Conservation (phyloP, 2,113 vertebrate genomes). For the Oenanthe melanoleuca region DNA sequence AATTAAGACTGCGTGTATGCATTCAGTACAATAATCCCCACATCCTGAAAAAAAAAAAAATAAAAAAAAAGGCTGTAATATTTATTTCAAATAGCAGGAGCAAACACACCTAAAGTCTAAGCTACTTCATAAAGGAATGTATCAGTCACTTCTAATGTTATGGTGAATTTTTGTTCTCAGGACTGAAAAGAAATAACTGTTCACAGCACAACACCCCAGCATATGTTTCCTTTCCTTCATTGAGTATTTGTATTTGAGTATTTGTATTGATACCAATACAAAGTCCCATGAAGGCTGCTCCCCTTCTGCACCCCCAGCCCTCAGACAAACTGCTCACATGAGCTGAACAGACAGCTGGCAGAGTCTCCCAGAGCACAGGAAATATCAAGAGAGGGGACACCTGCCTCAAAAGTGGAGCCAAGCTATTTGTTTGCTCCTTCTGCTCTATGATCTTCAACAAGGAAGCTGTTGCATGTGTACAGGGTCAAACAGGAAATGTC, state of each 20-base stretch:
- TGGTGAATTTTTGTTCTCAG: background rate
- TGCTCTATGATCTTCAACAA: constrained; percentile 46
- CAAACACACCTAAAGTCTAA: background rate
- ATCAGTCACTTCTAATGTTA: background rate
- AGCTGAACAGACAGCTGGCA: constrained; percentile 42
- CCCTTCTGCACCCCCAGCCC: background rate
- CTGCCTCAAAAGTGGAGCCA: constrained; percentile 64
- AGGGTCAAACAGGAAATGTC: constrained; percentile 65
- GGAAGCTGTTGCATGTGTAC: constrained; percentile 53
- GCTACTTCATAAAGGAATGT: background rate
- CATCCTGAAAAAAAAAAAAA: background rate
- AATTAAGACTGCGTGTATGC: background rate
- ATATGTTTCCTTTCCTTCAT: background rate
- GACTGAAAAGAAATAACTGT: background rate
- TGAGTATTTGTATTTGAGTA: background rate
- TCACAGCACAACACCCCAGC: background rate
- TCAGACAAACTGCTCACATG: background rate
- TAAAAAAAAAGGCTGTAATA: background rate
- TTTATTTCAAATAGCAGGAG: background rate
- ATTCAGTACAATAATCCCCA: background rate
- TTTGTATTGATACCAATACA: background rate
- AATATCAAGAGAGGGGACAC: constrained; percentile 59
- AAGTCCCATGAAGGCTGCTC: background rate
- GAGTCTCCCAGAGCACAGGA: constrained; percentile 48
- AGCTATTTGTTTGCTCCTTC: constrained; percentile 64